A percentile compares a stretch with the other conserved stretches of the same genome.
These are phyloP conservation scores for Drosophila gaucha DNA, from an alignment of 2,888 invertebrate species.

Conservation along the genomic window DNA sequence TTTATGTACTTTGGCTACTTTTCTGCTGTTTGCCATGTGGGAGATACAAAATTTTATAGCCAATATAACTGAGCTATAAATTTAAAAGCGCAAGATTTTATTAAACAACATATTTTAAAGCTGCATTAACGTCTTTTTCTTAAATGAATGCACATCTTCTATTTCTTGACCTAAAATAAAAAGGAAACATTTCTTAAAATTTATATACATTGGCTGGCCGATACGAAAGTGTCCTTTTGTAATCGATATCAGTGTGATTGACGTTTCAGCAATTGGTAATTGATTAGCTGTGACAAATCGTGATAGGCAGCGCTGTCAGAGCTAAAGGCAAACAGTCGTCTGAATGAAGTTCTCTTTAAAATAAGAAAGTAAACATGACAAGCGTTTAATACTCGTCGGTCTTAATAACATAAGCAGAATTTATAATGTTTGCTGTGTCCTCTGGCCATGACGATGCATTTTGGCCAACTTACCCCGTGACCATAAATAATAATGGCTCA, in stretches of 20 bases:
- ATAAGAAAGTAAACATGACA: not conserved
- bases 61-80: conserved; percentile 46
- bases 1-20: conserved; percentile 28
- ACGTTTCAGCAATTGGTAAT: conserved; percentile 17
- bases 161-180: too few species aligned
- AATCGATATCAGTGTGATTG: conserved; percentile 9
- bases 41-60: conserved; percentile 33
- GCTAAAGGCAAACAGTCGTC: not conserved
- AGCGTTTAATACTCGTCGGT: not conserved
- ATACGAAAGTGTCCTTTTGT: not conserved
- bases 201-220: not conserved
- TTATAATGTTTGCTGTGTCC: not conserved
- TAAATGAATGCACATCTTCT: too few species aligned
- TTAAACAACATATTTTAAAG: conserved; percentile 23
- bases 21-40: conserved; percentile 19
- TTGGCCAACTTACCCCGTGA: not conserved
- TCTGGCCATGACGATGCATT: not conserved
- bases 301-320: not conserved
- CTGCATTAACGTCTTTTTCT: not conserved
- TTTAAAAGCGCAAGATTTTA: conserved; percentile 38
- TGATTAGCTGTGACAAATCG: conserved; percentile 14
- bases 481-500: conserved; percentile 61
- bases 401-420: not conserved
- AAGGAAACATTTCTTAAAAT: not conserved
- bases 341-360: not conserved